Base-by-base conservation (phyloP, 1,140 invertebrate species). In the Anastrepha ludens region DNA sequence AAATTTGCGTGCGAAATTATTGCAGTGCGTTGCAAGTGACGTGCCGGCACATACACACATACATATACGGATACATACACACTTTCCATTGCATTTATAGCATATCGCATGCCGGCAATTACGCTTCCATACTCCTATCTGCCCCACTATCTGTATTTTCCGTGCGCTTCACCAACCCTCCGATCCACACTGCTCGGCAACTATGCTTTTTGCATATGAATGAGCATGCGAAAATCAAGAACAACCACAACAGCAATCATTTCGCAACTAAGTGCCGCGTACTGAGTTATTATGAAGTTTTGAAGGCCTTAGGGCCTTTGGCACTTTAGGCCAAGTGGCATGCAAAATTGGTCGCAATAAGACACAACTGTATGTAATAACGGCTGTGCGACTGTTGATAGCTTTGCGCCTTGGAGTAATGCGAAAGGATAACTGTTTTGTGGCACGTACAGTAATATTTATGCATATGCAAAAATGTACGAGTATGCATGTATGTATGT, bases 351-450 rank as follows among this genome's bases (percentile, higher is more conserved):
- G 74, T 50, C 44, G 29, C 74, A 81, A 81, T 81, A 55, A 29
- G 29, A 55, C n/a, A 81, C 74, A 55, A 81, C 74, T 81, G 74
- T 55, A 78, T 39, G 29, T 5, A 8, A 62, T 4, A 13, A 5
- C 60, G 15, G 17, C 60, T 5, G 13, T 0, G n/a, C n/a, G n/a
- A 67, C 29, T 20, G 29, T 44, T 74, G 70, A 41, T 74, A 7
- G 70, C 17, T 74, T 50, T 81, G 47, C 41, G 74, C 15, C 74
- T 58, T 81, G 5, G n/a, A 11, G 47, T 50, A 50, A 81, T 58
- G 74, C 74, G 74, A 47, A 81, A 81, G 74, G 74, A 81, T 81
- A 81, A 81, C 74, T 81, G 74, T 81, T 81, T 50, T 81, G n/a
- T 41, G 13, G 47, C 74, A 81, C 74, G 74, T 81, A 81, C 47